These are phyloP conservation scores for Microcebus ravelobensis DNA, from an alignment of 2,113 vertebrate species.

Conservation along the genomic window DNA sequence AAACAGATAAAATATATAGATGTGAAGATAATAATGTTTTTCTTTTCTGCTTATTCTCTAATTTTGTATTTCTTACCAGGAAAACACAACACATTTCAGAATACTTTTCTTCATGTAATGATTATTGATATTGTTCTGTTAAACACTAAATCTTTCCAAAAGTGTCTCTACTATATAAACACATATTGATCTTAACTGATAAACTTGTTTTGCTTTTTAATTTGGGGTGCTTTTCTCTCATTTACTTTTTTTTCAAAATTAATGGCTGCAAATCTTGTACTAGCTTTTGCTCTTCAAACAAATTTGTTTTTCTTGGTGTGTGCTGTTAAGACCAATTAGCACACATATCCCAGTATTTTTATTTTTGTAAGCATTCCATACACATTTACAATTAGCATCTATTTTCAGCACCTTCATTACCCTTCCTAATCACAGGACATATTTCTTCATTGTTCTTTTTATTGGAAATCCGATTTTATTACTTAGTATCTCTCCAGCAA, in stretches of 20 bases:
- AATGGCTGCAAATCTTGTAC: background rate
- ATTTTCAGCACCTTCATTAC: conserved; percentile 55
- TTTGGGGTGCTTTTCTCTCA: conserved; percentile 8
- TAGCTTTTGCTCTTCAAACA: conserved; percentile 10
- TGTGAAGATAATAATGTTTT: background rate
- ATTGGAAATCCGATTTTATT: conserved; percentile 41
- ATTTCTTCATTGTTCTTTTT: conserved; percentile 53
- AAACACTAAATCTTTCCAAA: conserved; percentile 22
- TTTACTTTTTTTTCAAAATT: conserved; percentile 9
- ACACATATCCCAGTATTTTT: background rate
- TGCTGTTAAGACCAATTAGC: conserved; percentile 22
- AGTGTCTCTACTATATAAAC: conserved; percentile 2
- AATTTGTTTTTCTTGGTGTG: conserved; percentile 3
- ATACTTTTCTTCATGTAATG: background rate
- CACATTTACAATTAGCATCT: conserved; percentile 37
- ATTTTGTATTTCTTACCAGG: conserved; percentile 25
- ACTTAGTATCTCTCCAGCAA: background rate
- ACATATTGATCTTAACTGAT: background rate
- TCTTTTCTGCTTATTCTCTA: background rate
- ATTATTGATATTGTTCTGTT: conserved; percentile 13
- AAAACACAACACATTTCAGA: background rate
- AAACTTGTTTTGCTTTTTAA: conserved; percentile 5
- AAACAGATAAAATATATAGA: conserved; percentile 17
- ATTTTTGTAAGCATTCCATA: conserved; percentile 38
- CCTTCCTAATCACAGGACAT: conserved; percentile 39